Conservation (phyloP, 2,113 vertebrate genomes). For the Gymnarchus niloticus region DNA sequence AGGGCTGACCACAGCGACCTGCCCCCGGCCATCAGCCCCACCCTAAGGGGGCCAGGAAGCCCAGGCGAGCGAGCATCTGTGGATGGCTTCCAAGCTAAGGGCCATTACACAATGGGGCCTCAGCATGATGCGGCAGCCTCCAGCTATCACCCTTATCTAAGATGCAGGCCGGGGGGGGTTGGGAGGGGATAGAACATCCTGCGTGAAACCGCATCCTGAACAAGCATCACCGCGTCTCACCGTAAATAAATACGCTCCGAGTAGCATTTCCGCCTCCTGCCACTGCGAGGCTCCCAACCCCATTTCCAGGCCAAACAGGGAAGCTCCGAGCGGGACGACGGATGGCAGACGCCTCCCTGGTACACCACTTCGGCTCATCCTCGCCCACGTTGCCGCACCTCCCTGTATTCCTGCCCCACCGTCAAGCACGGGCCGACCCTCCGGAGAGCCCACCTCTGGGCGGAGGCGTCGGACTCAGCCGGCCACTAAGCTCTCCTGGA, state of each 20-base stretch:
- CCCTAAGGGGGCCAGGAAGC: slow-evolving; percentile 63
- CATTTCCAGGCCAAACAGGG: slow-evolving; percentile 98
- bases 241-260: slow-evolving; percentile 97
- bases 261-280: slow-evolving; percentile 93
- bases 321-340: slow-evolving; percentile 52
- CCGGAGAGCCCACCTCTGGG: too few species aligned
- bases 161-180: slow-evolving; percentile 64
- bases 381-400: too few species aligned
- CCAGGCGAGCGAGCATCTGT: slow-evolving; percentile 48
- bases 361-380: too few species aligned
- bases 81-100: slow-evolving; percentile 59
- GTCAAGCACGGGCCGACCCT: slow-evolving; percentile 54
- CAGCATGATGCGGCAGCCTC: slow-evolving; percentile 48
- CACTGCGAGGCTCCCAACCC: slow-evolving; percentile 91
- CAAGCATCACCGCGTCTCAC: slow-evolving; percentile 86
- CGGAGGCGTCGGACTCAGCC: too few species aligned
- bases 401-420: too few species aligned
- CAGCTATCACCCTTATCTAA: slow-evolving; percentile 65
- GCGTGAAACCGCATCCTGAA: slow-evolving; percentile 98
- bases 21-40: slow-evolving; percentile 34
- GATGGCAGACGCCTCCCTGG: too few species aligned
- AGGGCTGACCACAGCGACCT: background rate
- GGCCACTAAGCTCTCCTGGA: too few species aligned
- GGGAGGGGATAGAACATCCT: slow-evolving; percentile 83
- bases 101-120: slow-evolving; percentile 63